These are phyloP conservation scores for Anthrax anthrax DNA, from an alignment of 2,888 invertebrate species.

Conservation along the genomic window DNA sequence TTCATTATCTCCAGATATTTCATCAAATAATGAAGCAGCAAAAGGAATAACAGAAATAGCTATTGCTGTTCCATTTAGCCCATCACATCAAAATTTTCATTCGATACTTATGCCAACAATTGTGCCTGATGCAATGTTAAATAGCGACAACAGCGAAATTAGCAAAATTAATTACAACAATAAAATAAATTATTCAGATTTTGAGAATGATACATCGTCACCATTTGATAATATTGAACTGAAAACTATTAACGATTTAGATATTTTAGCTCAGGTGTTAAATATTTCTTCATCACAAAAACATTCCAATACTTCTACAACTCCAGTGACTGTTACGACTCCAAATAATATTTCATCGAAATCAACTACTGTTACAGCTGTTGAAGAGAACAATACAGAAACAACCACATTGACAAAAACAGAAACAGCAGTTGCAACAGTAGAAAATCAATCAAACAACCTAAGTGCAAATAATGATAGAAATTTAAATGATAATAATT, in stretches of 20 bases:
- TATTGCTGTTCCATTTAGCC: constrained; percentile 7
- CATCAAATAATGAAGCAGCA: background rate
- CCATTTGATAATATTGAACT: constrained; percentile 89
- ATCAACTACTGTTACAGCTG: too few relatives aligned
- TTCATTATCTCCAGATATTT: constrained; percentile 3
- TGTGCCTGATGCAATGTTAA: constrained; percentile 13
- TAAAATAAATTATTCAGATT: constrained; percentile 51
- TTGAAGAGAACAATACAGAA: background rate
- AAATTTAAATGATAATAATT: background rate
- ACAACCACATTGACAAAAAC: background rate
- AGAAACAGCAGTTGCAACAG: background rate
- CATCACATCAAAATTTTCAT: constrained; percentile 22
- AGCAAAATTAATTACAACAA: constrained; percentile 14
- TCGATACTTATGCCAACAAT: constrained; percentile 33
- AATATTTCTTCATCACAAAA: constrained; percentile 16
- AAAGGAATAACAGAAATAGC: too few relatives aligned
- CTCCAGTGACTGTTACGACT: background rate
- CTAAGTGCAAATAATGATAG: background rate
- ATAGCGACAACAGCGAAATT: background rate
- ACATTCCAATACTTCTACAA: background rate
- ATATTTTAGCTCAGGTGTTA: constrained; percentile 70
- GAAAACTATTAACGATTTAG: constrained; percentile 85
- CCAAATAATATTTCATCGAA: too few relatives aligned
- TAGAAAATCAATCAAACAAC: background rate
- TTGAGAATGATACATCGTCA: constrained; percentile 82